A percentile compares a stretch with the other conserved stretches of the same genome.
phyloP scores from a whole-genome alignment of 2,113 vertebrate genomes.

The Ptilonorhynchus violaceus region DNA sequence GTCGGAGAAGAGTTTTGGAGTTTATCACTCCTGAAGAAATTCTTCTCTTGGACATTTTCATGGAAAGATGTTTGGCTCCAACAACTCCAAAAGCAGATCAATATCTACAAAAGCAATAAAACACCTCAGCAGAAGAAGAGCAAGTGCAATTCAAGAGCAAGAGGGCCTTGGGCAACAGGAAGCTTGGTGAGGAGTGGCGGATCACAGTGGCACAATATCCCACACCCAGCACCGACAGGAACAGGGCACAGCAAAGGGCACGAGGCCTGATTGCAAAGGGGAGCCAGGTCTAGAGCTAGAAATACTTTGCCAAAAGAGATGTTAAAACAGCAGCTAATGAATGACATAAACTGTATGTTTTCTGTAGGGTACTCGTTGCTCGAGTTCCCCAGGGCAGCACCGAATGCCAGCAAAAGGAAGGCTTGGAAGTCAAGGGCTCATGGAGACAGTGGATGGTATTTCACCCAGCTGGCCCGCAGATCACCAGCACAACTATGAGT shows the following conservation, averaged over 20 bases:
- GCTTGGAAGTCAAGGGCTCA: not conserved
- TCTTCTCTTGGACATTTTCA: not conserved
- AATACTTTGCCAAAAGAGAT: not conserved
- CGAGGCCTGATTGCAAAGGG: not conserved
- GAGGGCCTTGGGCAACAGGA: not conserved
- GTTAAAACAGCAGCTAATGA: not conserved
- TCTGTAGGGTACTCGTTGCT: not conserved
- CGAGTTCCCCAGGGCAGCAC: rapidly evolving
- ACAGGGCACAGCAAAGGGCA: not conserved
- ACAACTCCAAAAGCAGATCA: not conserved
- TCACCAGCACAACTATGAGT: not conserved
- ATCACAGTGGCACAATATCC: not conserved
- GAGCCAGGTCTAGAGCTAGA: not conserved
- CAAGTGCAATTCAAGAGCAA: not conserved
- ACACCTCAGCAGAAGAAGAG: not conserved
- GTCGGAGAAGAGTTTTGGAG: not conserved
- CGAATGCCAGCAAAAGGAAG: not conserved
- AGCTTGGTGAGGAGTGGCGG: not conserved
- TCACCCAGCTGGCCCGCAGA: not conserved
- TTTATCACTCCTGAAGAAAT: conserved; percentile 7
- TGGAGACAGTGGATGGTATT: not conserved
- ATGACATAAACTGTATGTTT: not conserved
- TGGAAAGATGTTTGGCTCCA: not conserved
- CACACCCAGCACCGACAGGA: not conserved
- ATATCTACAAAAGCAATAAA: conserved; percentile 9